A percentile compares a stretch with the other conserved stretches of the same genome.
Evolutionary conservation across 30 jellyfish, hydroid and myxozoan genomes (phyloP).

Genomic region (Aurelia sp.): DNA sequence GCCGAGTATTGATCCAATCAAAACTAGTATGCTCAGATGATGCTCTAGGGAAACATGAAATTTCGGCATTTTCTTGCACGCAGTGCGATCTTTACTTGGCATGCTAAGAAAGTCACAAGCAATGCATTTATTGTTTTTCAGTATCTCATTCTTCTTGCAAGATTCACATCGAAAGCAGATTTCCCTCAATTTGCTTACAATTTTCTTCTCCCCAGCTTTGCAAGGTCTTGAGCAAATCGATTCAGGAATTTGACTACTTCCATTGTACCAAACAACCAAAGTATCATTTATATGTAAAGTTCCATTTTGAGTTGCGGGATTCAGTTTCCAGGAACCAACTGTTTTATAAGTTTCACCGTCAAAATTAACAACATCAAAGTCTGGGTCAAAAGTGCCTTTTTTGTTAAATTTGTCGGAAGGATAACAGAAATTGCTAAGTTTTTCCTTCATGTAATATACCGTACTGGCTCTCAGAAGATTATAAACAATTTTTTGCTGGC

Average conservation of each 20-base stretch:
- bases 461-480: too few species aligned
- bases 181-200: slow-evolving; percentile 26
- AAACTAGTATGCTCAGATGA: slow-evolving; percentile 6
- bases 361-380: background rate
- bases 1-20: slow-evolving; percentile 39
- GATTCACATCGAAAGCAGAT: slow-evolving; percentile 40
- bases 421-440: too few species aligned
- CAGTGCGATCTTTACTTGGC: slow-evolving; percentile 14
- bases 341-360: background rate
- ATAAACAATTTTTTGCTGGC: too few species aligned
- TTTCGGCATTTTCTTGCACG: slow-evolving; percentile 23
- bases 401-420: too few species aligned
- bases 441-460: too few species aligned
- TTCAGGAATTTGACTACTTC: background rate
- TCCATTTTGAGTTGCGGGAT: background rate
- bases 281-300: background rate
- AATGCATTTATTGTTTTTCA: slow-evolving; percentile 36
- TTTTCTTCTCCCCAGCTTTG: background rate
- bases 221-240: slow-evolving; percentile 59
- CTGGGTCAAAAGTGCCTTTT: too few species aligned
- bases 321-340: background rate
- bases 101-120: slow-evolving; percentile 3
- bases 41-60: background rate
- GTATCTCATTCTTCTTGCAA: slow-evolving; percentile 20
- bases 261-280: slow-evolving; percentile 1